Percentiles rank a stretch among this genome's conserved stretches.
Evolutionary conservation across 2,113 vertebrate genomes (phyloP).

Genomic region (Echinops telfairi): DNA sequence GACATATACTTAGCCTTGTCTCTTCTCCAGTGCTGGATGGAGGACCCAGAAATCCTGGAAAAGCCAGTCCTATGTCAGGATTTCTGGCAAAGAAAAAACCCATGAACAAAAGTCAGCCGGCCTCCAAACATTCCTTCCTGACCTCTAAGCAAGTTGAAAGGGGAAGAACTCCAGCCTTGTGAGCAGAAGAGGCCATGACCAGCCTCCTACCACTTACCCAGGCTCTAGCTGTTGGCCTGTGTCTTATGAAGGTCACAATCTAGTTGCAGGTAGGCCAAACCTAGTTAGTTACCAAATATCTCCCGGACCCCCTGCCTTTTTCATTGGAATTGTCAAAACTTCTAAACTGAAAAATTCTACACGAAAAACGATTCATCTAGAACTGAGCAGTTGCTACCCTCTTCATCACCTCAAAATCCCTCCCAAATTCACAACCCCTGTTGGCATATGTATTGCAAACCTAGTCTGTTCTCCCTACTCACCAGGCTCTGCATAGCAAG

Average conservation of each 20-base stretch:
- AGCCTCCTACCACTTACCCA: neutral
- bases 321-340: slow-evolving; percentile 50
- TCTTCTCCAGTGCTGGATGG: neutral
- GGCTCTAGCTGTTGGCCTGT: neutral
- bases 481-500: neutral
- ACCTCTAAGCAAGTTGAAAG: neutral
- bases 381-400: neutral
- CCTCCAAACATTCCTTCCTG: neutral
- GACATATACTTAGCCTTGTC: slow-evolving; percentile 30
- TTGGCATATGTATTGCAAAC: slow-evolving; percentile 19
- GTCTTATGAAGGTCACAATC: slow-evolving; percentile 23
- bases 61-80: neutral
- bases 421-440: neutral
- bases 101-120: neutral
- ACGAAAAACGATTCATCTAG: neutral
- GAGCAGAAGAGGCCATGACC: neutral
- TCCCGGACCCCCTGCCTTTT: neutral
- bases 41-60: slow-evolving; percentile 14
- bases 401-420: neutral
- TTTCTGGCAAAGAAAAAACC: neutral
- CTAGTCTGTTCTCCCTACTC: neutral
- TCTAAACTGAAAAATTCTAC: slow-evolving; percentile 7
- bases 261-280: neutral
- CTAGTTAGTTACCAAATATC: neutral
- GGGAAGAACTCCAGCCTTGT: neutral